Base-by-base conservation (phyloP, 2,113 vertebrate genomes). In the Melanocharis versteri region DNA sequence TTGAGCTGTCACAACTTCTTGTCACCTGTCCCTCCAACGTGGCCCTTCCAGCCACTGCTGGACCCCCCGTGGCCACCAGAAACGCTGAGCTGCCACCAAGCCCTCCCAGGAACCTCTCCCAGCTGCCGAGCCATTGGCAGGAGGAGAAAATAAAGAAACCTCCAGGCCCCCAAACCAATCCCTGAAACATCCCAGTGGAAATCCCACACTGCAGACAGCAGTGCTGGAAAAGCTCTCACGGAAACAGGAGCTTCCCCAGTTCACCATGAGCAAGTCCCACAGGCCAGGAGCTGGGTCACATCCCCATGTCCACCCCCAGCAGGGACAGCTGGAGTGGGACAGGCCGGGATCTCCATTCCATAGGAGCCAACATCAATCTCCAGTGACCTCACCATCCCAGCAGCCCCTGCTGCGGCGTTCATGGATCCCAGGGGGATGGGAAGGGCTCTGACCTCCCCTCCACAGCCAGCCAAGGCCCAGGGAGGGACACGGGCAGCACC, bases 371-470 rank as follows among this genome's bases (percentile, higher is more conserved):
- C n/a, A 72, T 28, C 47, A 12, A 4, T 26, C 50, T 73, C 65
- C 27, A 50, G 3, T 19, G 24, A 16, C 5, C 51, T 39, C 24
- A 8, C 1, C 24, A 22, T 10, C 14, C 33, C n/a, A 73, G 37
- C 8, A 40, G 9, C 33, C 6, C 15, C 51, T 53, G 23, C 62
- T 53, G 28, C 7, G 1, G 26, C 3, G 0, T 18, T 58, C 54
- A 8, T 15, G 8, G 57, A 37, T 16, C 31, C 70, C 33, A 28
- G 65, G 14, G 15, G 26, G 27, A 26, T 23, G 39, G 21, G 37
- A 69, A 44, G 9, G 51, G 81, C 48, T 73, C 23, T 47, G 28
- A 33, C 4, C n/a, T 47, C 69, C 56, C 39, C 31, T 30, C 20
- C n/a, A 17, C 1, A 8, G 45, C 15, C 72, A 79, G 33, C 19